These are phyloP conservation scores for Oegoconia quadripuncta DNA, from an alignment of 2,888 invertebrate species.

Conservation along the genomic window DNA sequence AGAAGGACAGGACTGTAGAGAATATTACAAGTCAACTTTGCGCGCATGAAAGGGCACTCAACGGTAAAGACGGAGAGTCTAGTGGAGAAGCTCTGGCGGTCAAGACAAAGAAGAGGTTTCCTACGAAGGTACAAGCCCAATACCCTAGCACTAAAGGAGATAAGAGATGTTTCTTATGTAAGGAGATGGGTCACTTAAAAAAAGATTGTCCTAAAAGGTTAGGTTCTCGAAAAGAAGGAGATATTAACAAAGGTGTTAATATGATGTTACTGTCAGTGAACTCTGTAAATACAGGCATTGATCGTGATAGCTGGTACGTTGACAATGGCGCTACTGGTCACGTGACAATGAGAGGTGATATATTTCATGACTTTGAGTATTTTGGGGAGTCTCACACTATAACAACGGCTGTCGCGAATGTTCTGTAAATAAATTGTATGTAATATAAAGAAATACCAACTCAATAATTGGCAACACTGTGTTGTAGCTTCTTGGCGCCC, in stretches of 20 bases:
- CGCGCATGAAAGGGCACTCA: slow-evolving; percentile 5
- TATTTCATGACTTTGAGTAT: slow-evolving; percentile 4
- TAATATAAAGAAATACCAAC: too few relatives aligned
- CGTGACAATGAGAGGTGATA: slow-evolving; percentile 5
- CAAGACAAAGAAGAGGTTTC: background rate
- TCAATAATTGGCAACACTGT: too few relatives aligned
- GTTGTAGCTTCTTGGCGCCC: too few relatives aligned
- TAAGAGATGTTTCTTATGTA: too few relatives aligned
- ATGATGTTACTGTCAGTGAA: background rate
- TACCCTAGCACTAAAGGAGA: too few relatives aligned
- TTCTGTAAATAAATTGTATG: too few relatives aligned
- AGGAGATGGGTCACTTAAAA: too few relatives aligned
- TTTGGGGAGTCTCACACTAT: slow-evolving; percentile 5
- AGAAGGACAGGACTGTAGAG: slow-evolving; percentile 2
- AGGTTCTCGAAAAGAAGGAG: background rate
- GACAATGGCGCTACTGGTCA: slow-evolving; percentile 11
- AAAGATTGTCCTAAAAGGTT: too few relatives aligned
- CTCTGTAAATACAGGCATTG: background rate
- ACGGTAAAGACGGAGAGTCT: background rate
- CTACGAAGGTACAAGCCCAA: too few relatives aligned
- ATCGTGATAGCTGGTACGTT: slow-evolving; percentile 8
- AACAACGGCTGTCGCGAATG: too few relatives aligned
- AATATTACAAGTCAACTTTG: slow-evolving; percentile 8
- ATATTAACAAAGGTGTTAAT: background rate
- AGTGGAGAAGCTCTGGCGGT: background rate